Conservation (phyloP, 2,797 vertebrate genomes). For the Hydrolagus colliei region DNA sequence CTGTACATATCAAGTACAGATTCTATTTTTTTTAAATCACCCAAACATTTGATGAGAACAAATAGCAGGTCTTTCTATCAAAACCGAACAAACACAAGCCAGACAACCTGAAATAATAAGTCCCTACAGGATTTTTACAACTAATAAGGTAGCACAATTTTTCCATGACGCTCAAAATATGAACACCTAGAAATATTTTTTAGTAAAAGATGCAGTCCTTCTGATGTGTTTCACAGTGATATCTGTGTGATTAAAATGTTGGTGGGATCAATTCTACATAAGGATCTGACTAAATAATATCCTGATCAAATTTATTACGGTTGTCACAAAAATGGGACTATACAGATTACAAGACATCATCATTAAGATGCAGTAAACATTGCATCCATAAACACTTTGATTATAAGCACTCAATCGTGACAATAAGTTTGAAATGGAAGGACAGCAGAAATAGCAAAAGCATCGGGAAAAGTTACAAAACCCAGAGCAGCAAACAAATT, state of each 20-base stretch:
- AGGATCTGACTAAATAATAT: not conserved
- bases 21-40: not conserved
- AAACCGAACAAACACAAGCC: not conserved
- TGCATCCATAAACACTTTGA: not conserved
- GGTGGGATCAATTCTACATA: not conserved
- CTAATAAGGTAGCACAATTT: not conserved
- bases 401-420: not conserved
- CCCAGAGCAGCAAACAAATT: not conserved
- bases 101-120: not conserved
- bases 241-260: not conserved
- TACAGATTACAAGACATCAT: not conserved
- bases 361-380: constrained; percentile 1
- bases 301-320: constrained; percentile 10
- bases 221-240: not conserved
- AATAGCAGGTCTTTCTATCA: too few species aligned
- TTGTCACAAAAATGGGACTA: not conserved
- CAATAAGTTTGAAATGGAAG: not conserved
- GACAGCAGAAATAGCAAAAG: not conserved
- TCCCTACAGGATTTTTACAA: not conserved
- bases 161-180: too few species aligned
- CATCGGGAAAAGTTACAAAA: constrained; percentile 6
- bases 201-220: not conserved
- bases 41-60: not conserved
- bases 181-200: not conserved
- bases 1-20: not conserved